Base-by-base conservation (phyloP, 2,888 invertebrate species). In the Meganola albula region DNA sequence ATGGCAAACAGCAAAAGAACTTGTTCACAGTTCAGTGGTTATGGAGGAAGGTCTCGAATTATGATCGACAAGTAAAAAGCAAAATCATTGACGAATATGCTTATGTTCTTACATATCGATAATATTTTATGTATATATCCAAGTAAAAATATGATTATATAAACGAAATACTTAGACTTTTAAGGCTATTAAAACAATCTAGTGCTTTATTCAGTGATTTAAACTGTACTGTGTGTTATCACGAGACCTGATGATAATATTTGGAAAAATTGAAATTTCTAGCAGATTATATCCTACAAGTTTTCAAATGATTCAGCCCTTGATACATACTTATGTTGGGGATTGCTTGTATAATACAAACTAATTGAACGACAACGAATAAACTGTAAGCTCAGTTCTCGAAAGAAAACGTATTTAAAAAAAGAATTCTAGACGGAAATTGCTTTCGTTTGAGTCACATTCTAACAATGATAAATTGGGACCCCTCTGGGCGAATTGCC, bases 391-490 rank as follows among this genome's bases (percentile, higher is more conserved):
- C 59, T 44, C 47, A 58, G 43, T 53, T 46, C 52, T 51, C 51
- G 47, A 37, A 52, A 54, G 56, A 51, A 63, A 57, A 53, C 54
- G 56, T 59, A 52, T 54, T 51, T 61, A 58, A 63, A 66, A 68
- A 59, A 66, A 69, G 61, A 46, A 56, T 59, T 55, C 66, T 64
- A 65, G 63, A 62, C 58, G 68, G 63, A 74, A 76, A 82, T 79
- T 74, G 72, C 77, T 74, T 74, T 73, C 71, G 65, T 72, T 76
- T 71, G 66, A 73, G 65, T 64, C 66, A 57, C 62, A 57, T 60
- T 67, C 62, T 72, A 74, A 74, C 74, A 77, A 74, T 77, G 77
- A 79, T 75, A 80, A 84, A 80, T 79, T 77, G 76, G 75, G 64
- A 59, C 47, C 59, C 63, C 63, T 54, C 64, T 67, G 70, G 66